Percentiles rank a stretch among this genome's conserved stretches.
Conservation (phyloP, 2,888 invertebrate species). For the Chydorus sphaericus region DNA sequence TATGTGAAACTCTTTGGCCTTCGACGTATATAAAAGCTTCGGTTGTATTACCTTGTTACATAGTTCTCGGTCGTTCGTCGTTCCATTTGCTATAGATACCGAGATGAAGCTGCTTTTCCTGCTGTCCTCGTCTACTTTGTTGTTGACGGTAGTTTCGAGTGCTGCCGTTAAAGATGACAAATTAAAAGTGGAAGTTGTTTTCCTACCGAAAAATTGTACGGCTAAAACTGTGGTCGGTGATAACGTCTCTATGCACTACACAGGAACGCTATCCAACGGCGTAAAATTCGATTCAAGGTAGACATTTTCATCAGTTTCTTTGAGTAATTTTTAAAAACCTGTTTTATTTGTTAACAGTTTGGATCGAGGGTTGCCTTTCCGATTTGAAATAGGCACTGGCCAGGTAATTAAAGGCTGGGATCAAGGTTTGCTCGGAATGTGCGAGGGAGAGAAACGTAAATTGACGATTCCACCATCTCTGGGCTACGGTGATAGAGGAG, state of each 20-base stretch:
- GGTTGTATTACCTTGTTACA: too few species aligned
- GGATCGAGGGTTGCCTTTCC: constrained; percentile 82
- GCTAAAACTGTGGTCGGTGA: constrained; percentile 69
- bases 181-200: constrained; percentile 68
- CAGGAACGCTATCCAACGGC: constrained; percentile 74
- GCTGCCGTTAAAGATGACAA: too few species aligned
- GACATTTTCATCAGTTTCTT: too few species aligned
- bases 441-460: constrained; percentile 82
- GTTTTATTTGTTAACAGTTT: constrained; percentile 70
- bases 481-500: constrained; percentile 80
- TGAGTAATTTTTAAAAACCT: too few species aligned
- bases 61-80: too few species aligned
- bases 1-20: too few species aligned
- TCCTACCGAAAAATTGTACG: constrained; percentile 68
- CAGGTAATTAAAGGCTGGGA: constrained; percentile 97
- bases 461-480: constrained; percentile 72
- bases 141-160: too few species aligned
- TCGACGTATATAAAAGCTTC: too few species aligned
- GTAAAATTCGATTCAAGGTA: constrained; percentile 89
- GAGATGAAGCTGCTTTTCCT: too few species aligned
- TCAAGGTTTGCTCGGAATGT: constrained; percentile 73
- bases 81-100: too few species aligned
- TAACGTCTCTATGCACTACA: constrained; percentile 89
- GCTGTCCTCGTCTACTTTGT: too few species aligned
- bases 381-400: constrained; percentile 86